Evolutionary conservation across 1,140 invertebrate species (phyloP).

Genomic region (Drosophila teissieri): DNA sequence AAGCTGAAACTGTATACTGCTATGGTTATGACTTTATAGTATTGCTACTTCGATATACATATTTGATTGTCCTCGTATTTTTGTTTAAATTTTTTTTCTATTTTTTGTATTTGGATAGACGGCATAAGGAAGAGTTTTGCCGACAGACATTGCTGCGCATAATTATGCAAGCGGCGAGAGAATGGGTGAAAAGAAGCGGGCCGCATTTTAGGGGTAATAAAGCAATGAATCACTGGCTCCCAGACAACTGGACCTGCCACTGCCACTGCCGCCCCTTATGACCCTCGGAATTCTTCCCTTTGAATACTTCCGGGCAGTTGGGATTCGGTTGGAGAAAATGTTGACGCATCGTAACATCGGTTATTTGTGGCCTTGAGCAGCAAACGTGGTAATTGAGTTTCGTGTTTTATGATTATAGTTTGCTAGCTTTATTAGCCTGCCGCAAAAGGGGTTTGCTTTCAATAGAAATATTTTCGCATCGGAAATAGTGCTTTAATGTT

Average conservation of each 20-base stretch:
- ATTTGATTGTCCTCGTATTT: neutral
- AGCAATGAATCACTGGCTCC: conserved; percentile 73
- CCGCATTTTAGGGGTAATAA: conserved; percentile 71
- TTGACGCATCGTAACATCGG: conserved; percentile 80
- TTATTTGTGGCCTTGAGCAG: conserved; percentile 82
- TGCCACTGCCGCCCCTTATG: neutral
- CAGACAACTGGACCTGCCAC: conserved; percentile 32
- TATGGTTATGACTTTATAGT: too few species aligned
- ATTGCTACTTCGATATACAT: neutral
- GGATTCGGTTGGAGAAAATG: conserved; percentile 52
- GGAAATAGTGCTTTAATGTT: conserved; percentile 16
- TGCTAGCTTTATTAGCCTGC: conserved; percentile 47
- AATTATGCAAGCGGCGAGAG: conserved; percentile 69
- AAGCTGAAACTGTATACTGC: neutral
- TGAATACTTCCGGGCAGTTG: conserved; percentile 5
- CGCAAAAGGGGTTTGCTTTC: conserved; percentile 2
- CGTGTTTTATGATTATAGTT: conserved; percentile 75
- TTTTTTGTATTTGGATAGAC: neutral
- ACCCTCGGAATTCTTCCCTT: neutral
- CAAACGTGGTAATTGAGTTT: conserved; percentile 83
- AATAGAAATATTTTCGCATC: conserved; percentile 38
- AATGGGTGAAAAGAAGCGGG: conserved; percentile 9
- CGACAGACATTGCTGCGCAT: conserved; percentile 80
- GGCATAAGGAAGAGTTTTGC: conserved; percentile 27
- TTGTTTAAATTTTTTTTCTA: neutral